These are phyloP conservation scores for Serripes groenlandicus DNA, from an alignment of 2,888 invertebrate genomes.

Conservation along the genomic window DNA sequence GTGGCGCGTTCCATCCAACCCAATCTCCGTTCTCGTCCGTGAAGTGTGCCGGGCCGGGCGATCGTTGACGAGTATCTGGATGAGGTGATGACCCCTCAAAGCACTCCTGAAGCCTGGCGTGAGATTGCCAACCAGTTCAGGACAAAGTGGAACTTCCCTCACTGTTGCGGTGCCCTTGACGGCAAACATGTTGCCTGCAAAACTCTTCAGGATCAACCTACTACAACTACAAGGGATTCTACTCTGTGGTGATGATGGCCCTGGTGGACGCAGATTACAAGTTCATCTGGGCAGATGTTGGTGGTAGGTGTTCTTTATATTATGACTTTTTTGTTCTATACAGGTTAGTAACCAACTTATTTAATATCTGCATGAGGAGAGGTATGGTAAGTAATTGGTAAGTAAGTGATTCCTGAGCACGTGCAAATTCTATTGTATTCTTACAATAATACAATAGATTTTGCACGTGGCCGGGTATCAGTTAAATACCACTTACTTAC, in stretches of 20 bases:
- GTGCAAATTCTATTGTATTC: too few relatives aligned
- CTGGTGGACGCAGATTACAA: slow-evolving; percentile 62
- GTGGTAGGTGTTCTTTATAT: slow-evolving; percentile 38
- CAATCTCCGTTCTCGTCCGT: slow-evolving; percentile 42
- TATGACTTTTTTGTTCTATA: too few relatives aligned
- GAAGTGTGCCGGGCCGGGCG: slow-evolving; percentile 58
- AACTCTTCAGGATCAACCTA: slow-evolving; percentile 36
- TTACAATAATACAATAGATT: too few relatives aligned
- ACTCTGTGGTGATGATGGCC: slow-evolving; percentile 23
- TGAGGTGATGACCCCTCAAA: slow-evolving; percentile 48
- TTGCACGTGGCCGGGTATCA: too few relatives aligned
- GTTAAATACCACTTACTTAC: too few relatives aligned
- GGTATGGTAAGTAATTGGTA: too few relatives aligned
- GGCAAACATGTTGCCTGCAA: slow-evolving; percentile 26
- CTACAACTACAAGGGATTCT: slow-evolving; percentile 44
- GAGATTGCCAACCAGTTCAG: slow-evolving; percentile 23
- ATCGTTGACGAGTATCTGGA: slow-evolving; percentile 54
- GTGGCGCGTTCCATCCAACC: slow-evolving; percentile 51
- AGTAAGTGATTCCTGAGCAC: too few relatives aligned
- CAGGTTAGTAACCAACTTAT: not conserved
- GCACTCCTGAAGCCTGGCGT: slow-evolving; percentile 30
- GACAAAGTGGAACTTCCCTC: slow-evolving; percentile 15
- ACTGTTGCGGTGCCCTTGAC: slow-evolving; percentile 18
- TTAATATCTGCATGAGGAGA: not conserved
- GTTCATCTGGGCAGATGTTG: slow-evolving; percentile 65